Conservation (phyloP, 2,888 invertebrate species). For the Cotesia congregata region DNA sequence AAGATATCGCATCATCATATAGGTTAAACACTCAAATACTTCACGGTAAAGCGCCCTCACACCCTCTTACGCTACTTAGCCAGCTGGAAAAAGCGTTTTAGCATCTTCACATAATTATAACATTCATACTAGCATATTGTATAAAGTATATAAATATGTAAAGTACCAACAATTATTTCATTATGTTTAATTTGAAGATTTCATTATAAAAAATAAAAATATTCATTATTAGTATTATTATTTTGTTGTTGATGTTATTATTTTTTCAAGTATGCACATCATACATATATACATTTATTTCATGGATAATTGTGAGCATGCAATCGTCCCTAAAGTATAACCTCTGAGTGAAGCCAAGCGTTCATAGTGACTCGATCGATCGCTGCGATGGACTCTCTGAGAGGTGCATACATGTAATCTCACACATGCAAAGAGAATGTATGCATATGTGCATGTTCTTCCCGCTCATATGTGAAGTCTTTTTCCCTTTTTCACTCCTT, state of each 20-base stretch:
- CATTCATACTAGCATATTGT: slow-evolving; percentile 46
- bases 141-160: slow-evolving; percentile 29
- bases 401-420: neutral
- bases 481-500: slow-evolving; percentile 10
- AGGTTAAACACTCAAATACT: slow-evolving; percentile 25
- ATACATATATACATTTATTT: neutral
- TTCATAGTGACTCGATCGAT: slow-evolving; percentile 28
- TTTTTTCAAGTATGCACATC: neutral
- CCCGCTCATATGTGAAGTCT: slow-evolving; percentile 16
- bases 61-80: slow-evolving; percentile 18
- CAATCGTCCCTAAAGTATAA: slow-evolving; percentile 28
- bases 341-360: slow-evolving; percentile 14
- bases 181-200: neutral
- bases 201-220: slow-evolving; percentile 5
- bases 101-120: slow-evolving; percentile 43
- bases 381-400: slow-evolving; percentile 21
- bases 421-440: slow-evolving; percentile 21
- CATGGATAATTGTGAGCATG: slow-evolving; percentile 7
- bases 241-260: too few relatives aligned
- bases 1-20: neutral
- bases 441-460: slow-evolving; percentile 23
- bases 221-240: neutral
- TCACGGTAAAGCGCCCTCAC: slow-evolving; percentile 23
- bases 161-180: neutral
- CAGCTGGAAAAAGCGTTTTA: slow-evolving; percentile 26